A percentile compares a stretch with the other conserved stretches of the same genome.
These are phyloP conservation scores for Ceraclea dissimilis DNA, from an alignment of 2,888 invertebrate species.

Conservation along the genomic window DNA sequence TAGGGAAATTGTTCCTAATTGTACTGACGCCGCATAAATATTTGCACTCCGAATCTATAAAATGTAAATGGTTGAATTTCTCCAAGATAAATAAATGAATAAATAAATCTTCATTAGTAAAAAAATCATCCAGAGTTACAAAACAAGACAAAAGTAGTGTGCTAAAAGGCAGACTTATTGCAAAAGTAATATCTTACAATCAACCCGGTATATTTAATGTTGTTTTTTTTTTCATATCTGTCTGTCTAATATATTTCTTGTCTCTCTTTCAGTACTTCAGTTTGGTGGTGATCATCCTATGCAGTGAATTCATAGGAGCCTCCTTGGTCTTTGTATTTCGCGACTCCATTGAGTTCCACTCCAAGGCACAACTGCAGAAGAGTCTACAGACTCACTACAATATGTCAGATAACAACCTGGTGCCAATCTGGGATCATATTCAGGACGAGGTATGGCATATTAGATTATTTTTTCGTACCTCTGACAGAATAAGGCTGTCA, in stretches of 20 bases:
- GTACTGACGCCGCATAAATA: too few species aligned
- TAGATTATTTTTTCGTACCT: not conserved
- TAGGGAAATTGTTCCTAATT: too few species aligned
- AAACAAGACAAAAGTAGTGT: too few species aligned
- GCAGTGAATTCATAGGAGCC: constrained; percentile 69
- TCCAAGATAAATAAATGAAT: too few species aligned
- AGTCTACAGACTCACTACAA: constrained; percentile 64
- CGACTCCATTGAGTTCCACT: constrained; percentile 55
- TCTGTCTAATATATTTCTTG: not conserved
- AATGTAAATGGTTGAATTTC: too few species aligned
- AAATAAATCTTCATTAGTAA: too few species aligned
- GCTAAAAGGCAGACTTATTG: too few species aligned
- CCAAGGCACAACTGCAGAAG: constrained; percentile 57
- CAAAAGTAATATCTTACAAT: too few species aligned
- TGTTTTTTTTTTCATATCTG: too few species aligned
- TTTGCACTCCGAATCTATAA: too few species aligned
- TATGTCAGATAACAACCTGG: constrained; percentile 52
- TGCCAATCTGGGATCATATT: constrained; percentile 68
- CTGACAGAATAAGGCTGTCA: not conserved
- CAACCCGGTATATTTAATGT: too few species aligned
- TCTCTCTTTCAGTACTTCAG: constrained; percentile 60
- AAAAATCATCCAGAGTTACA: too few species aligned
- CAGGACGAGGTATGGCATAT: constrained; percentile 49
- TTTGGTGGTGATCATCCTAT: constrained; percentile 66
- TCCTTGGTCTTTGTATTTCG: constrained; percentile 71